These are phyloP conservation scores for Zosterops lateralis DNA, from an alignment of 2,113 vertebrate species.

Conservation along the genomic window DNA sequence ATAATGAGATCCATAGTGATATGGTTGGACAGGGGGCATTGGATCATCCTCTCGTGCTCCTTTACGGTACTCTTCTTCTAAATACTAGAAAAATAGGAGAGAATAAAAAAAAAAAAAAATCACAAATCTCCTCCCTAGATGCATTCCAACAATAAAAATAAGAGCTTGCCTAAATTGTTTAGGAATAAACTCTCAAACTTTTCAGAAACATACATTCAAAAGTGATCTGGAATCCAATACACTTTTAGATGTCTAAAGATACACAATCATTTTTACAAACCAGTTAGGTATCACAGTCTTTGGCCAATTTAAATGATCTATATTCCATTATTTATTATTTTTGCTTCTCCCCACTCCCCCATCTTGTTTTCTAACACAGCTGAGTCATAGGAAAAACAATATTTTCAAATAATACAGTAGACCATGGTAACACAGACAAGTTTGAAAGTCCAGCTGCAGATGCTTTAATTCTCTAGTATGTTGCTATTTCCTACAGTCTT, in stretches of 20 bases:
- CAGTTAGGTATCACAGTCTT: not conserved
- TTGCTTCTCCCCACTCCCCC: rapidly evolving
- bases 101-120: not conserved
- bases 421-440: not conserved
- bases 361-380: not conserved
- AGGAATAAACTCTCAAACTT: not conserved
- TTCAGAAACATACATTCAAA: not conserved
- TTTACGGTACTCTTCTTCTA: conserved; percentile 96
- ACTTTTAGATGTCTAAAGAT: not conserved
- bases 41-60: conserved; percentile 94
- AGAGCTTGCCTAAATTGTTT: not conserved
- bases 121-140: not conserved
- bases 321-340: not conserved
- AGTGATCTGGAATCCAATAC: not conserved
- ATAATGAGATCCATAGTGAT: conserved; percentile 98
- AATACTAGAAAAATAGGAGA: conserved; percentile 77
- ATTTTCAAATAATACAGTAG: not conserved
- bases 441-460: not conserved
- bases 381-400: not conserved
- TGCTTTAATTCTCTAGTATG: not conserved
- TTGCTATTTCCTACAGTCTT: not conserved
- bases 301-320: not conserved
- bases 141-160: not conserved
- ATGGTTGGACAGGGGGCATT: conserved; percentile 96
- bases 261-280: not conserved